Evolutionary conservation across 2,797 vertebrate species (phyloP), one percentile per base, ranked within the genome.

Genomic region (Brachymystax lenok): DNA sequence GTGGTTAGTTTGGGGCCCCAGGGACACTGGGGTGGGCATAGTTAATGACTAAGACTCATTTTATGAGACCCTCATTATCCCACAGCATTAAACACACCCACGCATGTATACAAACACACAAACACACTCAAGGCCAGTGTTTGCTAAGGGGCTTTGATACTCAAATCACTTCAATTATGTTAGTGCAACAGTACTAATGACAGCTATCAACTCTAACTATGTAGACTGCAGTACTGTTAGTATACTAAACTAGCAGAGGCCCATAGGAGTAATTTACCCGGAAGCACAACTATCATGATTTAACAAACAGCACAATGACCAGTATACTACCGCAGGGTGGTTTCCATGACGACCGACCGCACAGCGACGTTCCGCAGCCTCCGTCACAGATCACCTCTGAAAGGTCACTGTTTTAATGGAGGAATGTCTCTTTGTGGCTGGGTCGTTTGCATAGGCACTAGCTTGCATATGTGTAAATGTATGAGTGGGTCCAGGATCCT

Each of bases 341-440:
- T 90, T 89, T 52, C 89, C 73, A 88, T 88, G 85, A 85, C 52
- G 78, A 91, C 67, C 10, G 63, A 21, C 77, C 66, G 52, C 70
- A 66, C 63, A 84, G 81, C 78, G 76, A 81, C 75, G 80, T 80
- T 59, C 61, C 77, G 33, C 59, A 72, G 16, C 67, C 81, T 71
- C 81, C 82, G 79, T 82, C 83, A 75, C 81, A 35, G 81, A 70
- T 61, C 28, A 79, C 79, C 76, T 83, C 54, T 21, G 69, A 88
- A 90, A 91, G 90, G 90, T 89, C 87, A 88, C 56, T n/a, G 73
- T 74, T 82, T 87, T 89, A 90, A 90, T 90, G 83, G 85, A 82
- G 70, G 19, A 27, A 74, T 72, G 73, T 74, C 74, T 77, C 74
- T 67, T 52, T 81, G 71, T 59, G 73, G 54, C 59, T 27, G 54